phyloP scores from a whole-genome alignment of 2,113 vertebrate species.

The Odontophorus gujanensis region DNA sequence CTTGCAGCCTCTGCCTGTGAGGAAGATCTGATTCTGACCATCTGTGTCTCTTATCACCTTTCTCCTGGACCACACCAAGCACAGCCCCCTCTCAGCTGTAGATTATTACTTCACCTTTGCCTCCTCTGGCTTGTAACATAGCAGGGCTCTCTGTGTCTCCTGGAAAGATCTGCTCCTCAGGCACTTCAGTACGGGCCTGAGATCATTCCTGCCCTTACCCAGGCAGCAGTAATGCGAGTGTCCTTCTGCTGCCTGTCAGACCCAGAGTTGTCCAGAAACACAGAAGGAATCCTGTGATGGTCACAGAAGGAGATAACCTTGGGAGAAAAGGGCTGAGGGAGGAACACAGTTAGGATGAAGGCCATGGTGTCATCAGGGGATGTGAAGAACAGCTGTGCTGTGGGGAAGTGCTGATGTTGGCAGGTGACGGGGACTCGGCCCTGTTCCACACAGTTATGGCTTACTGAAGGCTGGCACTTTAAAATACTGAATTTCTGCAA shows the following conservation, averaged over 20 bases:
- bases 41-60: not conserved
- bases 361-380: not conserved
- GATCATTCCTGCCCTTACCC: not conserved
- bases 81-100: not conserved
- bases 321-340: not conserved
- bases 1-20: not conserved
- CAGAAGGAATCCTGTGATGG: not conserved
- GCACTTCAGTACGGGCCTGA: not conserved
- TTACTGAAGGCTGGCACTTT: not conserved
- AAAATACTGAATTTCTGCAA: not conserved
- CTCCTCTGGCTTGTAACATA: no score
- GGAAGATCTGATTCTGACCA: not conserved
- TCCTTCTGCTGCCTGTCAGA: not conserved
- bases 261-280: not conserved
- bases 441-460: not conserved
- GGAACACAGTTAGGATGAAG: not conserved
- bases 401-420: not conserved
- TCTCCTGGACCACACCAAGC: not conserved
- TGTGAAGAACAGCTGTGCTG: not conserved
- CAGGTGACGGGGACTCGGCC: not conserved
- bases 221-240: accelerated
- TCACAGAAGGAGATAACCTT: not conserved
- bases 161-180: not conserved
- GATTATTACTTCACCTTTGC: no score
- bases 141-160: no score